These are phyloP conservation scores for Ricordea florida DNA, from an alignment of 92 coral and sea anemone species.

Conservation along the genomic window DNA sequence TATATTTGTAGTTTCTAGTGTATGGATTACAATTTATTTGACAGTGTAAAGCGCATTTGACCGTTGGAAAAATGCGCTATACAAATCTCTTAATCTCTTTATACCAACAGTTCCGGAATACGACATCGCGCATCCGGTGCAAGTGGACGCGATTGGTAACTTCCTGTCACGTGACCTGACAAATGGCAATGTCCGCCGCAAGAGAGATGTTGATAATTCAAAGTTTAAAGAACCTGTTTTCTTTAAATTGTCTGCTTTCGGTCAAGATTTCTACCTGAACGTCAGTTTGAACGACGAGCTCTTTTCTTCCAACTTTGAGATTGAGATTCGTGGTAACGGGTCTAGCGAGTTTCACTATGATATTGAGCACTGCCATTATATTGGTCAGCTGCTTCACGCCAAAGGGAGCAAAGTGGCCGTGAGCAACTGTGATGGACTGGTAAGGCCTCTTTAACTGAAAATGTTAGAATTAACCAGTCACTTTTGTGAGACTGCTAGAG, in stretches of 20 bases:
- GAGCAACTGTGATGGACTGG: constrained; percentile 85
- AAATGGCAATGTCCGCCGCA: constrained; percentile 42
- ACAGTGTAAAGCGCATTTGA: no score
- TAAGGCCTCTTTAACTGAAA: constrained; percentile 25
- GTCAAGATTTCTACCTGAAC: constrained; percentile 31
- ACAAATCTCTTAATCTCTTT: no score
- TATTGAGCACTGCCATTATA: constrained; percentile 60
- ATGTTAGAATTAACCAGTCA: no score
- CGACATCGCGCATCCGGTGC: constrained; percentile 68
- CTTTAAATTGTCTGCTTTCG: constrained; percentile 62
- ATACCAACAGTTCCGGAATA: constrained; percentile 49
- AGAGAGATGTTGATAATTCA: constrained; percentile 17
- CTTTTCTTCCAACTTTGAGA: constrained; percentile 43
- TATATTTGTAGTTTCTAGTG: no score
- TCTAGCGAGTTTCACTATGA: constrained; percentile 29
- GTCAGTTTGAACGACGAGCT: constrained; percentile 52
- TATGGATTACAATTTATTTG: no score
- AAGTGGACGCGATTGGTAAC: constrained; percentile 61
- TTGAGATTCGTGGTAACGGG: constrained; percentile 58
- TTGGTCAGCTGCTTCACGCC: constrained; percentile 60
- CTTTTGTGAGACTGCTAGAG: no score
- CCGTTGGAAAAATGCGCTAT: no score
- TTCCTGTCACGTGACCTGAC: constrained; percentile 72
- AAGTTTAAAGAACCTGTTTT: constrained; percentile 9
- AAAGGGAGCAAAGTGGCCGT: constrained; percentile 63